phyloP scores from a whole-genome alignment of 2,113 vertebrate genomes.

The Pseudorhombus dupliciocellatus region DNA sequence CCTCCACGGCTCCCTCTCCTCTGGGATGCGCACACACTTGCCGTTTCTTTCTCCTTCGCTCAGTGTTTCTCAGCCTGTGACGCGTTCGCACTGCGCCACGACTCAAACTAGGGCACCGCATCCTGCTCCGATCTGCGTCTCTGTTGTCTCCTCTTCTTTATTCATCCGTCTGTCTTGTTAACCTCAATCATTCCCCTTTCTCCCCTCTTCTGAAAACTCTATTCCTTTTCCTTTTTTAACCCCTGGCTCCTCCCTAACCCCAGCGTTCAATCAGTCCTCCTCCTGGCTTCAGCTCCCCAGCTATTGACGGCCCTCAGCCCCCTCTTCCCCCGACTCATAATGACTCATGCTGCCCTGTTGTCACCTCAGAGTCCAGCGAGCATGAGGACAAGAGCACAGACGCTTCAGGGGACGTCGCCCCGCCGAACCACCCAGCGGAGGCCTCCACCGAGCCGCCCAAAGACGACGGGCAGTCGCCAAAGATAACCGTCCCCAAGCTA shows the following conservation, averaged over 20 bases:
- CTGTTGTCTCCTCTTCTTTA: conserved; percentile 47
- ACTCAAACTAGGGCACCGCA: conserved; percentile 69
- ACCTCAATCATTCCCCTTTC: conserved; percentile 42
- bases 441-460: conserved; percentile 84
- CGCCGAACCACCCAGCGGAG: conserved; percentile 82
- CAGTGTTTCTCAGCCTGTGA: conserved; percentile 37
- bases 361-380: conserved; percentile 91
- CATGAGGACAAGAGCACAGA: conserved; percentile 94
- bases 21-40: conserved; percentile 34
- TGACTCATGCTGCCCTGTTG: conserved; percentile 48
- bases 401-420: conserved; percentile 84
- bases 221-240: conserved; percentile 1
- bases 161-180: conserved; percentile 54
- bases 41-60: conserved; percentile 23
- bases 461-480: conserved; percentile 85
- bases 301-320: conserved; percentile 22
- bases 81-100: conserved; percentile 23
- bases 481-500: conserved; percentile 79
- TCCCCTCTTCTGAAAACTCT: conserved; percentile 31
- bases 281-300: conserved; percentile 27
- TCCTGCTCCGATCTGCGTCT: conserved; percentile 41
- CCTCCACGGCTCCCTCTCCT: conserved; percentile 36
- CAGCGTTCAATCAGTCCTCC: not conserved
- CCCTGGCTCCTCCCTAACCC: no score
- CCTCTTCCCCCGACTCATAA: conserved; percentile 14